A percentile compares a stretch with the other conserved stretches of the same genome.
phyloP scores from a whole-genome alignment of 1,140 invertebrate species.

The Pseudomyrmex gracilis region DNA sequence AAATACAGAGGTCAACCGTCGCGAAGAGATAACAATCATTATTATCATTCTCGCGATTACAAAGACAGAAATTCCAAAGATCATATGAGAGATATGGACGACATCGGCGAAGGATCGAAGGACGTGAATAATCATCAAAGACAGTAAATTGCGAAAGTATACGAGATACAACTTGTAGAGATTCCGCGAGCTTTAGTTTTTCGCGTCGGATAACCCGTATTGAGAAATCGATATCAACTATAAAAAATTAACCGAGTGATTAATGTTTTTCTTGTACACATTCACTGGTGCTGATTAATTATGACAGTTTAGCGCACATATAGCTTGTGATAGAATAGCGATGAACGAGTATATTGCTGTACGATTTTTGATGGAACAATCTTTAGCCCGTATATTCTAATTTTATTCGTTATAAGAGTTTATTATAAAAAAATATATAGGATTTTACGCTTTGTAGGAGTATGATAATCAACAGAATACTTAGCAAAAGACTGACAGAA shows the following conservation, averaged over 20 bases:
- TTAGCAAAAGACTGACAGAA: constrained; percentile 37
- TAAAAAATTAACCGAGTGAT: constrained; percentile 64
- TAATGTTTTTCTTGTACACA: constrained; percentile 65
- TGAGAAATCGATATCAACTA: constrained; percentile 38
- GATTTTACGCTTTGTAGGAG: constrained; percentile 57
- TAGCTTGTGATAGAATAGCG: constrained; percentile 60
- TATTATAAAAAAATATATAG: constrained; percentile 28
- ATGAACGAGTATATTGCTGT: constrained; percentile 55
- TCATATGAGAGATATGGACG: constrained; percentile 72
- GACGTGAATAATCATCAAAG: constrained; percentile 68
- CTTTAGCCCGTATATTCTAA: constrained; percentile 57
- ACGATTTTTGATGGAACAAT: constrained; percentile 65
- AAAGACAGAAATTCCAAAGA: constrained; percentile 78
- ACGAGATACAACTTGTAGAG: neutral
- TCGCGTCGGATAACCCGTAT: constrained; percentile 20
- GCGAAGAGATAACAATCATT: constrained; percentile 75
- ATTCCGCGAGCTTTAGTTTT: constrained; percentile 12
- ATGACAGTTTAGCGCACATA: constrained; percentile 40
- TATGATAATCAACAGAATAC: constrained; percentile 56
- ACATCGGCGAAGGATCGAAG: constrained; percentile 72
- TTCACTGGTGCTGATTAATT: constrained; percentile 54
- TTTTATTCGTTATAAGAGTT: constrained; percentile 60
- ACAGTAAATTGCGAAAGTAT: constrained; percentile 66
- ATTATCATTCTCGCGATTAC: constrained; percentile 78
- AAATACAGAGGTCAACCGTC: constrained; percentile 80